These are phyloP conservation scores for Caerostris darwini DNA, from an alignment of 1,140 invertebrate genomes.

Conservation along the genomic window DNA sequence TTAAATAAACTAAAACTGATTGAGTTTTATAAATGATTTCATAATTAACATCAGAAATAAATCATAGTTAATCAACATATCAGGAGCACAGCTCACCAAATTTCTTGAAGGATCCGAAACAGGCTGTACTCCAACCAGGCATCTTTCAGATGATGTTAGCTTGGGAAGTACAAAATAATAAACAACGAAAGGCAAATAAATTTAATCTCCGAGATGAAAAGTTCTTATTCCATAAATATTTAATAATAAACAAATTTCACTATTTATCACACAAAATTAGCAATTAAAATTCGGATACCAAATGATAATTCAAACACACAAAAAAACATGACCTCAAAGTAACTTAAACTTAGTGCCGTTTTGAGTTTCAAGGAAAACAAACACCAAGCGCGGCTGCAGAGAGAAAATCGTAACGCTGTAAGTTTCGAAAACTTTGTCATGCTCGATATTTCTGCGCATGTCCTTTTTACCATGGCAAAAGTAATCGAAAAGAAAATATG, in stretches of 20 bases:
- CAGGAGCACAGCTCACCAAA: neutral
- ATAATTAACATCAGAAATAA: too few species aligned
- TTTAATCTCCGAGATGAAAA: neutral
- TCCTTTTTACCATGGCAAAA: neutral
- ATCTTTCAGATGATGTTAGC: neutral
- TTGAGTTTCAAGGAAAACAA: slow-evolving; percentile 26
- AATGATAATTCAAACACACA: neutral
- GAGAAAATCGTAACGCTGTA: neutral
- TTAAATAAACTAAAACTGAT: too few species aligned
- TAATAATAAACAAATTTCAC: neutral
- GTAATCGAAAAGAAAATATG: neutral
- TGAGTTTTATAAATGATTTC: too few species aligned
- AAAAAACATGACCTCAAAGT: slow-evolving; percentile 23
- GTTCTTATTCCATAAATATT: neutral
- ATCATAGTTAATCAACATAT: too few species aligned
- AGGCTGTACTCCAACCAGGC: neutral
- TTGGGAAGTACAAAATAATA: neutral
- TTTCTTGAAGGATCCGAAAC: slow-evolving; percentile 16
- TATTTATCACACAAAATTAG: too few species aligned
- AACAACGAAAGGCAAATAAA: neutral
- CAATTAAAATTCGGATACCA: too few species aligned
- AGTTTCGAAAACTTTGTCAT: neutral
- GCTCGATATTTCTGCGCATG: neutral
- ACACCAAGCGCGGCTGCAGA: slow-evolving; percentile 18
- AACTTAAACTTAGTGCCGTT: slow-evolving; percentile 27